Percentiles rank a stretch among this genome's conserved stretches.
Evolutionary conservation across 2,797 vertebrate species (phyloP).

Genomic region (Poecilia gillii): DNA sequence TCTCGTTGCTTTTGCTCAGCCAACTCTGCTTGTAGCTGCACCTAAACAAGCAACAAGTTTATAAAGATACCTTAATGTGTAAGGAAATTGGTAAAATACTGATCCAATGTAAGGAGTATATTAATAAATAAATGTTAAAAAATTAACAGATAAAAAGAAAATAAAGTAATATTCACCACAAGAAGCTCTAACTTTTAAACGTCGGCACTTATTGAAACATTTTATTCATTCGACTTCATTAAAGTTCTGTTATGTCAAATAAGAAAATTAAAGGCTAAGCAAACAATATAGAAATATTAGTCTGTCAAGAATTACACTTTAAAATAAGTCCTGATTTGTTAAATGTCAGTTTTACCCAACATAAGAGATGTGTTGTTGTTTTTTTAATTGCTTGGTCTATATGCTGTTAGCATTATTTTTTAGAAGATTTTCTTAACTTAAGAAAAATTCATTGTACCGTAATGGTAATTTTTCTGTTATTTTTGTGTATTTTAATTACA

Average conservation of each 20-base stretch:
- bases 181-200: not conserved
- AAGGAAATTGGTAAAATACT: not conserved
- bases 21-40: slow-evolving; percentile 74
- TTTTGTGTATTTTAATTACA: not conserved
- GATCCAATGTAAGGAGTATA: not conserved
- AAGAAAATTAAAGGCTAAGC: not conserved
- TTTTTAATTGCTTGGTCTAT: not conserved
- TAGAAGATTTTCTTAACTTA: not conserved
- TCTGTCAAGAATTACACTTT: not conserved
- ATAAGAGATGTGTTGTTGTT: not conserved
- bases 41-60: slow-evolving; percentile 66
- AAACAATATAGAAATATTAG: not conserved
- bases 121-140: not conserved
- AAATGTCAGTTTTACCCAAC: not conserved
- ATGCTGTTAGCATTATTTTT: not conserved
- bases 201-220: not conserved
- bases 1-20: slow-evolving; percentile 64
- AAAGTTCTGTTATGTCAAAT: not conserved
- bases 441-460: too few species aligned
- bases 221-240: not conserved
- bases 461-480: not conserved
- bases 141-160: not conserved
- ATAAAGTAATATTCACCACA: not conserved
- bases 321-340: not conserved
- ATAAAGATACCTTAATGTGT: not conserved